Evolutionary conservation across 64 coral and sea anemone genomes (phyloP), one percentile per base, ranked within the genome.

Genomic region (Stichodactyla helianthus): DNA sequence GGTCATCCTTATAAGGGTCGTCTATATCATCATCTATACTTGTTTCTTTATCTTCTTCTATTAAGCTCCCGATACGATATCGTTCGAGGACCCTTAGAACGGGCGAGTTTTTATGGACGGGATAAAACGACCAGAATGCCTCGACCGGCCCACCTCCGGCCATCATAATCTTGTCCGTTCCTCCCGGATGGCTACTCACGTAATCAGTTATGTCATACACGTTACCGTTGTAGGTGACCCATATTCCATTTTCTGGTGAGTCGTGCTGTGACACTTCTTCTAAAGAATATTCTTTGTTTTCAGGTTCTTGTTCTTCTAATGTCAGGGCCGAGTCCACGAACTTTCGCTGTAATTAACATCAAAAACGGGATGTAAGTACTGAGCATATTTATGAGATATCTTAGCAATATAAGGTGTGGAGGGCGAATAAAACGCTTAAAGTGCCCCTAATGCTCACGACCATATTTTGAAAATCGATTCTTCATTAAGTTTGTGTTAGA

Each of bases 141-240:
- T 89, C 88, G 0, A 74, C 15, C 13, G 59, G 15, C 2, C 62
- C 81, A 22, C 88, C 88, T 54, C 56, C 88, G 7, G 88, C 88
- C 50, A 89, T 35, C 19, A 53, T 53, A 28, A 89, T 89, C 61
- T 83, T 89, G 50, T 84, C 64, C 53, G 52, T 53, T 0, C 88
- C 88, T n/a, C 88, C 88, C 0, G 88, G 88, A 54, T 89, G 88
- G 14, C 62, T 68, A 7, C 31, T 52, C n/a, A 89, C 52, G 50
- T 82, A 89, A 9, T 89, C 88, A n/a, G 88, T 89, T 35, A 89
- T 62, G 35, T 89, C 88, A 59, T 89, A 89, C 50, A 89, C 88
- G 15, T 79, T 79, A 5, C 82, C 88, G 9, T 89, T 53, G 60
- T 84, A 89, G 5, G 88, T 65, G 2, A 84, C 64, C 88, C 88